Base-by-base conservation (phyloP, 1,140 invertebrate genomes). In the Drosophila pseudoananassae region DNA sequence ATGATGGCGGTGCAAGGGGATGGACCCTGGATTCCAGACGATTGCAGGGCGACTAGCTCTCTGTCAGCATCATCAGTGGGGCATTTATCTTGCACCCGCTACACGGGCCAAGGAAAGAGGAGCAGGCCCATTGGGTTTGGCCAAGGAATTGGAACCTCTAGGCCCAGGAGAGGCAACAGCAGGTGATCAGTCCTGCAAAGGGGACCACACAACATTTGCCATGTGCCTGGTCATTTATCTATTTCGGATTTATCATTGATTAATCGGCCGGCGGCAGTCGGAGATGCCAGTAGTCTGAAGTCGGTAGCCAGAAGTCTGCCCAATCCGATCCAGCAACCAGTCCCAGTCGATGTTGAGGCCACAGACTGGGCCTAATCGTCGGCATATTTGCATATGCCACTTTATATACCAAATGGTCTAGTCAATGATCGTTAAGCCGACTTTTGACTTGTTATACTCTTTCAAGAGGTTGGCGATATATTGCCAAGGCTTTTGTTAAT, bases 191-290 rank as follows among this genome's bases (percentile, higher is more conserved):
- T 84, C 54, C 56, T 61, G 55, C 55, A 57, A 47, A 43, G 70
- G 58, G 55, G 82, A 88, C 78, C 82, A 87, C 78, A 87, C 82
- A 87, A 47, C 69, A 78, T 61, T 76, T 76, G 78, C 83, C 83
- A 88, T 87, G 65, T 76, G 78, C 59, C 53, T 78, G 59, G 76
- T 88, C 83, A 88, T 88, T 88, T 88, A 88, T 88, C 83, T 88
- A 88, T 88, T 88, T 88, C 83, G 83, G 83, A 88, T 88, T 88
- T 88, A 88, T 88, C 83, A 88, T 88, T 88, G 83, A 88, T 88
- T 88, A 88, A 88, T 88, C 83, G 76, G 76, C 76, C 65, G 43
- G 61, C 75, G 83, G 76, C 66, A 76, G 72, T 60, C 73, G 73
- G 36, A 64, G 57, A 29, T 29, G 63, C 58, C 58, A 50, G 69